Evolutionary conservation across 1,140 invertebrate genomes (phyloP).

Genomic region (Drosophila pachea): DNA sequence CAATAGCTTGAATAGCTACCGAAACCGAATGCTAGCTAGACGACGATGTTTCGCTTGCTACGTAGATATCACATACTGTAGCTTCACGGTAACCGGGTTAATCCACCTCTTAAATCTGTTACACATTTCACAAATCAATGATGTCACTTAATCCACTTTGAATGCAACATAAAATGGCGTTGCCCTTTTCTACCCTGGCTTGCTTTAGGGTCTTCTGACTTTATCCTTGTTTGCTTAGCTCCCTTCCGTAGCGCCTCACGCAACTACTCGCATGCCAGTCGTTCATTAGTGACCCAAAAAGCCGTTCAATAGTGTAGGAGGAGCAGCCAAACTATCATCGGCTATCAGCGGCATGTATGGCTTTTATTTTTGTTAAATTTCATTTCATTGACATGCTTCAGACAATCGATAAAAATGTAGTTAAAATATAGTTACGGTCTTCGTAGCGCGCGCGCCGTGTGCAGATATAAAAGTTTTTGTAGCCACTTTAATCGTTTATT

Average conservation of each 20-base stretch:
- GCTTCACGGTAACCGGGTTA: slow-evolving; percentile 20
- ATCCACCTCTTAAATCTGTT: slow-evolving; percentile 41
- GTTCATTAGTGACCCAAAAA: slow-evolving; percentile 58
- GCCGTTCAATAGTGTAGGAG: neutral
- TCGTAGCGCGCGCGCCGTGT: slow-evolving; percentile 42
- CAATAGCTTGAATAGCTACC: neutral
- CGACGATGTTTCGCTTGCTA: neutral
- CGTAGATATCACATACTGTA: slow-evolving; percentile 1
- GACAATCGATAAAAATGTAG: slow-evolving; percentile 71
- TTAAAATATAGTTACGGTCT: slow-evolving; percentile 66
- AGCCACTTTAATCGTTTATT: slow-evolving; percentile 36
- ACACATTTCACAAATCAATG: slow-evolving; percentile 60
- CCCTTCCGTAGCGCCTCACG: slow-evolving; percentile 52
- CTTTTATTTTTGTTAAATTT: slow-evolving; percentile 40
- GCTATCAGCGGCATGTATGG: slow-evolving; percentile 42
- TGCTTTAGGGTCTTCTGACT: neutral
- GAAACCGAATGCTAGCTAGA: neutral
- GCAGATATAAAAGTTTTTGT: slow-evolving; percentile 48
- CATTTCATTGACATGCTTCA: slow-evolving; percentile 59
- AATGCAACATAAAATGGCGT: slow-evolving; percentile 62
- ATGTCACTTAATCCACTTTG: slow-evolving; percentile 71
- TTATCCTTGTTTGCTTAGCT: slow-evolving; percentile 11
- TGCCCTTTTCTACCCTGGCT: slow-evolving; percentile 11
- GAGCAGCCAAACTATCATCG: slow-evolving; percentile 19
- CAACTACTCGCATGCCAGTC: slow-evolving; percentile 72